Evolutionary conservation across 2,888 invertebrate species (phyloP).

Genomic region (Amorpha juglandis): DNA sequence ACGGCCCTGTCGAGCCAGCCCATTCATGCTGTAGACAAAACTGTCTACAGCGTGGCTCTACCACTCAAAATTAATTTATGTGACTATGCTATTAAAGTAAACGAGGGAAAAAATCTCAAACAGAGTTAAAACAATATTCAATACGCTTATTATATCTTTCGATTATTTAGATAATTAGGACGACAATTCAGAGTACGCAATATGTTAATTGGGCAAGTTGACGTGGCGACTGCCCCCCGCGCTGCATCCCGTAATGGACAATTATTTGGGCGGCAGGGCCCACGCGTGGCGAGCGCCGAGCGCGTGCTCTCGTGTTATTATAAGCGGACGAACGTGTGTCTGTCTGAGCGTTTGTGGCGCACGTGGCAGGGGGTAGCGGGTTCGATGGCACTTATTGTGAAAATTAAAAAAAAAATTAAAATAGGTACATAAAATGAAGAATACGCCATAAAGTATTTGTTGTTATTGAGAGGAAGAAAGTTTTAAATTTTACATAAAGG

Average conservation of each 20-base stretch:
- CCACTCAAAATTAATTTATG: too few relatives aligned
- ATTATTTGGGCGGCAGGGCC: conserved; percentile 82
- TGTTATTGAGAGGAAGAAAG: too few relatives aligned
- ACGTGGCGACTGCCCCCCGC: conserved; percentile 37
- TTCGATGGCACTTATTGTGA: neutral
- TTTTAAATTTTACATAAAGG: too few relatives aligned
- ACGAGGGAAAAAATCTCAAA: too few relatives aligned
- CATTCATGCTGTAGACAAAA: too few relatives aligned
- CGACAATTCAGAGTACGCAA: neutral
- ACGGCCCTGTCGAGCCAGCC: too few relatives aligned
- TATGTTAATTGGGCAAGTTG: neutral
- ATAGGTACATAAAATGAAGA: too few relatives aligned
- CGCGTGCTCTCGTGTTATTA: conserved; percentile 67
- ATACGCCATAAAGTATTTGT: too few relatives aligned
- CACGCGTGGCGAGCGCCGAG: conserved; percentile 72
- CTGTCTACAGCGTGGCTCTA: too few relatives aligned
- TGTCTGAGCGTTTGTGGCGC: conserved; percentile 39
- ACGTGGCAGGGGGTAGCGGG: neutral
- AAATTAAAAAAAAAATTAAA: neutral
- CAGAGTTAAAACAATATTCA: too few relatives aligned
- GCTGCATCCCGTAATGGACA: conserved; percentile 74
- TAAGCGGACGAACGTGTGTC: conserved; percentile 59
- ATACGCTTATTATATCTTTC: neutral
- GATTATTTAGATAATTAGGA: neutral
- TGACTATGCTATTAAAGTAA: too few relatives aligned